Evolutionary conservation across 1,140 invertebrate species (phyloP).

Genomic region (Apocrypta bakeri): DNA sequence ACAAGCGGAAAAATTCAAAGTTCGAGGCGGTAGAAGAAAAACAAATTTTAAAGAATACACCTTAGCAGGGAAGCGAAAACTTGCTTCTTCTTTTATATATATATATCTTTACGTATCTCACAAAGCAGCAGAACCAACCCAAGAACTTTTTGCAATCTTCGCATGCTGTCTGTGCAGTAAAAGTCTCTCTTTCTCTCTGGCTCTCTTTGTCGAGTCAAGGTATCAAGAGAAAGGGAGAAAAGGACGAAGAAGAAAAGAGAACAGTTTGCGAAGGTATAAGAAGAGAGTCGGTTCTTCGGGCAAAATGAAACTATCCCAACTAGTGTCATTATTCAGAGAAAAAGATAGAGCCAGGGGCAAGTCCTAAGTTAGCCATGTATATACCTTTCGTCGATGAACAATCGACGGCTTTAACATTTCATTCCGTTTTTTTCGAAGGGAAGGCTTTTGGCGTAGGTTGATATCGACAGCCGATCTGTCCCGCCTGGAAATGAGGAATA

Average conservation of each 20-base stretch:
- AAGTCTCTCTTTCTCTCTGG: background rate
- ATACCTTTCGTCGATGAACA: background rate
- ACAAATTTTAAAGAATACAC: background rate
- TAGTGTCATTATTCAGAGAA: background rate
- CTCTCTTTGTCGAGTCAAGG: background rate
- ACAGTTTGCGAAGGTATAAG: background rate
- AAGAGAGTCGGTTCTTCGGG: background rate
- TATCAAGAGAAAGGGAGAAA: background rate
- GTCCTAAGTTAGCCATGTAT: background rate
- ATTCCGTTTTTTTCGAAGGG: too few relatives aligned
- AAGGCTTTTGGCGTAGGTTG: background rate
- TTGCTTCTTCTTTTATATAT: background rate
- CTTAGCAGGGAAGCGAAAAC: background rate
- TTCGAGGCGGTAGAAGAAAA: background rate
- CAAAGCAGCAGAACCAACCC: background rate
- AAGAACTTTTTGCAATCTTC: background rate
- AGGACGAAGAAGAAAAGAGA: background rate
- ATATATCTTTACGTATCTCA: too few relatives aligned
- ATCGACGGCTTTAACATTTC: background rate
- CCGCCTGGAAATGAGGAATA: background rate
- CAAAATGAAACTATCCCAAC: constrained; percentile 11
- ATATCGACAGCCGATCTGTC: constrained; percentile 17
- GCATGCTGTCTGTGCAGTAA: background rate
- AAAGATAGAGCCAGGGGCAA: background rate
- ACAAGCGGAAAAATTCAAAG: background rate